Base-by-base conservation (phyloP, 2,888 invertebrate species). In the Anticlea derivata region DNA sequence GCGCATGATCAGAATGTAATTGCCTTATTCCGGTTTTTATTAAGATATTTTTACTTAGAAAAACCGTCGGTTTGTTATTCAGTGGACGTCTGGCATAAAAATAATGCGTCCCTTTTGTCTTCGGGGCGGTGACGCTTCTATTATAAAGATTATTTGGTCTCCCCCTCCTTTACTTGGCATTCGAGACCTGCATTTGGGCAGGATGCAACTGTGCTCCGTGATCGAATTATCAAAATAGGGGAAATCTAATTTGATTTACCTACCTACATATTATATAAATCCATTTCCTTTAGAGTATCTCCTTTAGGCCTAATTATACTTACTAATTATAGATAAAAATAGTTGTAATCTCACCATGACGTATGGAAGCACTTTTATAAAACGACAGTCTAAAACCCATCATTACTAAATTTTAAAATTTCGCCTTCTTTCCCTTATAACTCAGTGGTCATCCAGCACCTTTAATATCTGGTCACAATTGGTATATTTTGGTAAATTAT, bases 21-120 rank as follows among this genome's bases (percentile, higher is more conserved):
- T 73, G 70, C 69, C 69, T 77, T 71, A 83, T 86, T 83, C 80
- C 79, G 77, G 74, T 66, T 76, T 83, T 81, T 86, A 86, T 86
- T 81, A 85, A 86, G 86, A 86, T 81, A 86, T 88, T 77, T 72
- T 85, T 87, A 82, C 81, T 79, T 75, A 80, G 81, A 83, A 86
- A 84, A 73, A 63, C 68, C 63, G 70, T 66, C 57, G 65, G 71
- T 75, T 89, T 87, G 82, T 80, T 89, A 89, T 89, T 88, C 89
- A 73, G 73, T 58, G 60, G 68, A 69, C 86, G 89, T 87, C 73
- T 69, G 78, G 70, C 83, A 86, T 86, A 87, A 86, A 84, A 86
- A 85, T 86, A 84, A 86, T 71, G 80, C 80, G 84, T 86, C 86
- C 86, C 87, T 86, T 83, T 86, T 86, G 86, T 85, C 78, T 81